Evolutionary conservation across 2,113 vertebrate species (phyloP).

Genomic region (Ceuthmochares aereus): DNA sequence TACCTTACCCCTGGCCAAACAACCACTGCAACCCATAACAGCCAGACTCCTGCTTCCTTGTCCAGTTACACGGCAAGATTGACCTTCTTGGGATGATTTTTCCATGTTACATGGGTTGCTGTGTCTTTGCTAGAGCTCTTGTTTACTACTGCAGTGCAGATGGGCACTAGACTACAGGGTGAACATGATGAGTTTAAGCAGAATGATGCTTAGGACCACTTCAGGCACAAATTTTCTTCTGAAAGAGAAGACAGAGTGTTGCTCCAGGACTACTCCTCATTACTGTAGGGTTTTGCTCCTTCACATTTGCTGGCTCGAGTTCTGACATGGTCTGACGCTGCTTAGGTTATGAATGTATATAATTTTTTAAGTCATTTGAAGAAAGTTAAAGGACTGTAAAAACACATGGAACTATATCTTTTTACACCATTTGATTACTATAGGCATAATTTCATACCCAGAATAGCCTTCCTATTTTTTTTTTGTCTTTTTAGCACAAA

Average conservation of each 20-base stretch:
- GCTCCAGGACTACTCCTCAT: neutral
- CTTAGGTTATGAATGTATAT: neutral
- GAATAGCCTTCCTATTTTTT: neutral
- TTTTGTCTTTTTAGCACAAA: neutral
- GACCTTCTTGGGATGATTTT: neutral
- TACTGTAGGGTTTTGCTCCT: neutral
- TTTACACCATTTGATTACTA: neutral
- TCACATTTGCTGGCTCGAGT: neutral
- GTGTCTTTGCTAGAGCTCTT: neutral
- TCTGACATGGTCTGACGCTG: neutral
- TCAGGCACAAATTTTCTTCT: neutral
- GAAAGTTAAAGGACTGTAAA: neutral
- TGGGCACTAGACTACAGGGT: neutral
- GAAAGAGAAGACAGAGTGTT: neutral
- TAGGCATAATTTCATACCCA: neutral
- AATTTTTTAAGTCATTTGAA: neutral
- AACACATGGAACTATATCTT: neutral
- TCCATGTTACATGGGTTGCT: fast-evolving
- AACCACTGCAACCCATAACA: neutral
- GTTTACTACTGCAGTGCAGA: neutral
- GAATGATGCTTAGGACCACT: neutral
- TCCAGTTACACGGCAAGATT: neutral
- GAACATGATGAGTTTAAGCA: neutral
- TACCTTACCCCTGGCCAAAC: neutral
- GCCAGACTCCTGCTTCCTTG: neutral